A percentile compares a stretch with the other conserved stretches of the same genome.
Evolutionary conservation across 92 coral and sea anemone genomes (phyloP).

Genomic region (Palythoa heliodiscus): DNA sequence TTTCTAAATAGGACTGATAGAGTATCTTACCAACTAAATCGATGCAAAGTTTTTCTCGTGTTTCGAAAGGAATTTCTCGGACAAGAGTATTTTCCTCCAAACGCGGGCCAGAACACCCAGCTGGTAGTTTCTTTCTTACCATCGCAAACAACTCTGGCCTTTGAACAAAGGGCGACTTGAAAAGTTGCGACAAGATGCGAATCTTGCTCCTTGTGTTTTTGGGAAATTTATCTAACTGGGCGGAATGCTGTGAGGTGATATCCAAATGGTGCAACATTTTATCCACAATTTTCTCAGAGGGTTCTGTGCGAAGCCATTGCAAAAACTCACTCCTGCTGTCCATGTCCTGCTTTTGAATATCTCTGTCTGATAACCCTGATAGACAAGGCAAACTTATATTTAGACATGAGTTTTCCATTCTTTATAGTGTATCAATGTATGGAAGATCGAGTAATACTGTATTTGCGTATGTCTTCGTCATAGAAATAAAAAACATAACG

Average conservation of each 20-base stretch:
- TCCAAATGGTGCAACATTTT: background rate
- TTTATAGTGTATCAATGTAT: too few relatives aligned
- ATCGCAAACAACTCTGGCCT: background rate
- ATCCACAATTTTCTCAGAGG: background rate
- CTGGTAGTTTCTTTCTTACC: background rate
- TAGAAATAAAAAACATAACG: too few relatives aligned
- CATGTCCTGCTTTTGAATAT: background rate
- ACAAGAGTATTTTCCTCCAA: background rate
- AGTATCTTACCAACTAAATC: background rate
- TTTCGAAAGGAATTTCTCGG: background rate
- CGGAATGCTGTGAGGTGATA: background rate
- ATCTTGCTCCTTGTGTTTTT: background rate
- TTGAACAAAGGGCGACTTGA: background rate
- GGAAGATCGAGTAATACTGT: too few relatives aligned
- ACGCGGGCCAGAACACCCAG: constrained; percentile 19
- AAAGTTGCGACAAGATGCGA: background rate
- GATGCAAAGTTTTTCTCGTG: background rate
- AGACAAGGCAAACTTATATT: background rate
- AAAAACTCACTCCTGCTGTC: background rate
- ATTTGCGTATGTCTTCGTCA: too few relatives aligned
- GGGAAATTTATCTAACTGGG: background rate
- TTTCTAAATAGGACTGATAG: too few relatives aligned
- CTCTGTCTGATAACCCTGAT: background rate
- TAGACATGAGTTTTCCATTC: background rate
- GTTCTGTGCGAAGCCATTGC: background rate